Percentiles rank a stretch among this genome's conserved stretches.
phyloP scores from a whole-genome alignment of 2,888 invertebrate genomes.

The Dichetophora obliterata region DNA sequence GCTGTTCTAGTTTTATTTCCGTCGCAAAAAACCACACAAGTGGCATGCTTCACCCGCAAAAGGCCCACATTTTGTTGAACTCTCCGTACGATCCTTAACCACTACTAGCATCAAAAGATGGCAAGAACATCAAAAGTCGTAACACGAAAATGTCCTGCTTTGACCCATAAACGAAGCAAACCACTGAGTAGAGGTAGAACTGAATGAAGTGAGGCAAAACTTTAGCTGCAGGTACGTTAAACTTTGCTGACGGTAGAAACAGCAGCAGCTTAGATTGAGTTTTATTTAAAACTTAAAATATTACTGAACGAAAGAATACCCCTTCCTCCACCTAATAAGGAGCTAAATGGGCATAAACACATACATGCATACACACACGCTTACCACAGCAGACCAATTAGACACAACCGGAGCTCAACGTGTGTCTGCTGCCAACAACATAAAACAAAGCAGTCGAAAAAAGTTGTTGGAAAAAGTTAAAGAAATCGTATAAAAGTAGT shows the following conservation, averaged over 20 bases:
- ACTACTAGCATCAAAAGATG: too few relatives aligned
- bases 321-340: not conserved
- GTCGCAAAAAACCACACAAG: constrained; percentile 19
- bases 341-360: not conserved
- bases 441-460: not conserved
- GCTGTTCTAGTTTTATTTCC: constrained; percentile 19
- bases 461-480: not conserved
- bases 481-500: too few relatives aligned
- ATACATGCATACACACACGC: not conserved
- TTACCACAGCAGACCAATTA: constrained; percentile 6
- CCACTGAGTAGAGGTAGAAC: not conserved
- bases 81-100: not conserved
- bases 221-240: not conserved
- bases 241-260: too few relatives aligned
- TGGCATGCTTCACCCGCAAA: not conserved
- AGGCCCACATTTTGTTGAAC: not conserved
- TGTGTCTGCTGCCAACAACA: constrained; percentile 1
- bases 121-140: not conserved
- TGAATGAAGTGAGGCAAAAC: constrained; percentile 27
- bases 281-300: not conserved
- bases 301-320: not conserved
- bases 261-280: not conserved
- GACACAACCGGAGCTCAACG: not conserved
- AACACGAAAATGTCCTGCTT: constrained; percentile 44
- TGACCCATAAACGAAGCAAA: constrained; percentile 50